Evolutionary conservation across 2,113 vertebrate species (phyloP), one percentile per base, ranked within the genome.

Genomic region (Siphamia tubifer): DNA sequence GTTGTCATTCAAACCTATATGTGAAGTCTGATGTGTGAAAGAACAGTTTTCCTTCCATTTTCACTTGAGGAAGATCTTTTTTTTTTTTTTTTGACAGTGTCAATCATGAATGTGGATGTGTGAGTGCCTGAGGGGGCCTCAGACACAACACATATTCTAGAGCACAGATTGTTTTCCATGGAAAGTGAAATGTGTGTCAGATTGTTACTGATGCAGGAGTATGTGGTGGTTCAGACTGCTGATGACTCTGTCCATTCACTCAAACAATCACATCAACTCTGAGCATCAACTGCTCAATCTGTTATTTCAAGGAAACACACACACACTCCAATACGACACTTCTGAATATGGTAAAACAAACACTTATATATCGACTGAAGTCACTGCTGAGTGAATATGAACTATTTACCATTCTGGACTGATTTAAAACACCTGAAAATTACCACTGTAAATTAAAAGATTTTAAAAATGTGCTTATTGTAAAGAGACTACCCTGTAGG

Each of bases 171-270:
- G 6, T 38, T 63, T 32, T 12, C 49, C 15, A 34, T 3, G 42
- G 34, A 70, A 71, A 60, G 52, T 64, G 30, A 66, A 66, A 60
- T 36, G 15, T 40, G 35, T 47, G 30, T 51, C 4, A 1, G 24
- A 13, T 55, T 44, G n/a, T n/a, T n/a, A 27, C 40, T 66, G 9
- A 58, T 58, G 30, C 17, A 49, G 17, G 30, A 8, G 28, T n/a
- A 17, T 27, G 21, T 38, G 30, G 11, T 49, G 17, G 49, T 21
- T 1, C 19, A 30, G 36, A 45, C 60, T 43, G 40, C 15, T n/a
- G 35, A 82, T 69, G 30, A 54, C 32, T 74, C 76, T 51, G 15
- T 67, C 38, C 2, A 17, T 67, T 43, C 2, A 1, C 21, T 17
- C 43, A 2, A 62, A 25, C 12, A 20, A 81, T 61, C 28, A 15